These are phyloP conservation scores for Ceratina australensis DNA, from an alignment of 1,140 invertebrate species.

Conservation along the genomic window DNA sequence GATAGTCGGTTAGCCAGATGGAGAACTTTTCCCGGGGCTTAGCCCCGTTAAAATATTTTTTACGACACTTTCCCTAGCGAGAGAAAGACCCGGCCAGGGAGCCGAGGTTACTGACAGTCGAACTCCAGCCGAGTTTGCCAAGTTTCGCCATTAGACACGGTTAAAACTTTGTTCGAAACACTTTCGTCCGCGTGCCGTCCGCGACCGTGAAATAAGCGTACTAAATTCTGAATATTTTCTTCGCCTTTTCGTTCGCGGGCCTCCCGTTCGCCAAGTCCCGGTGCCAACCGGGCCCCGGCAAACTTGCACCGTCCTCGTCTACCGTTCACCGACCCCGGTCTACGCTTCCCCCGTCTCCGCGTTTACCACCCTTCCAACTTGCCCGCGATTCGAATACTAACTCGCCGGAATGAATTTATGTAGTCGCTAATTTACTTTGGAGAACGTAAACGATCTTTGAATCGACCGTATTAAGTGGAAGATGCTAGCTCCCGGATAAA, in stretches of 20 bases:
- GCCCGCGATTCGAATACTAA: constrained; percentile 47
- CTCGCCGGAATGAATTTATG: constrained; percentile 52
- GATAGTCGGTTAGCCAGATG: constrained; percentile 48
- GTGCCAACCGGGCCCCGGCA: constrained; percentile 2
- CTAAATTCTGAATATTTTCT: constrained; percentile 74
- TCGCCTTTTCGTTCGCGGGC: constrained; percentile 30
- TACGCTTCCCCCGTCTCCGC: neutral
- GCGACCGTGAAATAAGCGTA: constrained; percentile 76
- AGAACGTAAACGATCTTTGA: constrained; percentile 48
- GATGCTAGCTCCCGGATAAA: constrained; percentile 41
- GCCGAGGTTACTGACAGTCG: constrained; percentile 71
- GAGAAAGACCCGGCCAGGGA: constrained; percentile 33
- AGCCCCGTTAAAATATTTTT: constrained; percentile 69
- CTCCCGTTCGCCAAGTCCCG: constrained; percentile 18
- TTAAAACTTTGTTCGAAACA: constrained; percentile 79
- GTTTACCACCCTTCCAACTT: constrained; percentile 34
- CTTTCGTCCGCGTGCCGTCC: constrained; percentile 75
- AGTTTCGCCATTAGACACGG: constrained; percentile 78
- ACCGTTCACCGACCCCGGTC: neutral
- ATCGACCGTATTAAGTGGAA: constrained; percentile 37
- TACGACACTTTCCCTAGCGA: constrained; percentile 62
- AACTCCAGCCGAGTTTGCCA: constrained; percentile 73
- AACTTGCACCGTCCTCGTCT: constrained; percentile 18
- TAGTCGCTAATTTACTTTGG: constrained; percentile 54
- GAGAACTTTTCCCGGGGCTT: constrained; percentile 49